Evolutionary conservation across 2,797 vertebrate genomes (phyloP).

Genomic region (Neosalanx taihuensis): DNA sequence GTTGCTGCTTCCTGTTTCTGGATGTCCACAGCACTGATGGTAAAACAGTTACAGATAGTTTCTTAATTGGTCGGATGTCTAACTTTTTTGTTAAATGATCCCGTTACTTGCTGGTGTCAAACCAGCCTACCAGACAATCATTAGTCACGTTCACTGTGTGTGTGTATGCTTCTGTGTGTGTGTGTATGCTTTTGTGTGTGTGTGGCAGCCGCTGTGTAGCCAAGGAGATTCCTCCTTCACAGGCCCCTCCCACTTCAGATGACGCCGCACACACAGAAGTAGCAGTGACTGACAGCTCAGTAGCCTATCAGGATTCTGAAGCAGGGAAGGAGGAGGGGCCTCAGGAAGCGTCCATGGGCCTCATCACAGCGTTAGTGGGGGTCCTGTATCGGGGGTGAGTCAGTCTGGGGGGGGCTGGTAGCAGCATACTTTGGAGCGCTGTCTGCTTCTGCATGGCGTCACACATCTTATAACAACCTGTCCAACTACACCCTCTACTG

Average conservation of each 20-base stretch:
- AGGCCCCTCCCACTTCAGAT: conserved; percentile 15
- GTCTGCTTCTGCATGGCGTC: not conserved
- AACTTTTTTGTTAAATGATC: not conserved
- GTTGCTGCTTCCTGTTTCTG: not conserved
- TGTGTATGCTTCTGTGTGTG: not conserved
- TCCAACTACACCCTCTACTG: not conserved
- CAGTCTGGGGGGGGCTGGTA: conserved; percentile 5
- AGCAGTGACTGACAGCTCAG: conserved; percentile 1
- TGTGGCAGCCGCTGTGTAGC: not conserved
- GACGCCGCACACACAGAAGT: not conserved
- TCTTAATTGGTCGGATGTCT: not conserved
- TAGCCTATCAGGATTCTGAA: not conserved
- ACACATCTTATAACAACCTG: not conserved
- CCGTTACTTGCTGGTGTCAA: not conserved
- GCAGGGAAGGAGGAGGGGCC: conserved; percentile 8
- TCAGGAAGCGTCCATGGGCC: conserved; percentile 26
- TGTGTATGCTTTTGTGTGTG: no score
- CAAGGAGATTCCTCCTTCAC: conserved; percentile 3
- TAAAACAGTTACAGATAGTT: not conserved
- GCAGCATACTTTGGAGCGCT: not conserved
- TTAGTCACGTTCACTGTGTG: not conserved
- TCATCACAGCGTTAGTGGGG: conserved; percentile 31
- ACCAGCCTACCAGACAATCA: conserved; percentile 7
- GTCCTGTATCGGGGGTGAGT: conserved; percentile 56
- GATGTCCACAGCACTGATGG: no score